Evolutionary conservation across 2,888 invertebrate genomes (phyloP), one percentile per base, ranked within the genome.

Genomic region (Caenorhabditis sulstoni): DNA sequence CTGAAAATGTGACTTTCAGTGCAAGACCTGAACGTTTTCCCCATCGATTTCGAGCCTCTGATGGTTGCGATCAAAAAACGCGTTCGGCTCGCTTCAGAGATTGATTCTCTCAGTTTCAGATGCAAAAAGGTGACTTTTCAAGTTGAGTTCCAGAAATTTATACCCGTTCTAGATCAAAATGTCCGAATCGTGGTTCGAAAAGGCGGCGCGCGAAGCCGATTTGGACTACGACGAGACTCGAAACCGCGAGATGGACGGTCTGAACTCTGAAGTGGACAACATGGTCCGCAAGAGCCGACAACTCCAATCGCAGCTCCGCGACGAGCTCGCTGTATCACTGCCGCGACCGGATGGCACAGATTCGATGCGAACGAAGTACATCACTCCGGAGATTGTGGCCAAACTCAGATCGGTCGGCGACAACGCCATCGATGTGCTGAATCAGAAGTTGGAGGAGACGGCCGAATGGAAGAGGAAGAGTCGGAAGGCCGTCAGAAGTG

Each of bases 131-230:
- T 87, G 3, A n/a, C n/a, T n/a, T n/a, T n/a, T n/a, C n/a, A n/a
- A n/a, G n/a, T n/a, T n/a, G n/a, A n/a, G n/a, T n/a, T 23, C 2
- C 37, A 3, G 20, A 7, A 1, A 18, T 22, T 57, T 3, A 18
- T 22, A 29, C 7, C n/a, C 41, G 7, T 89, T 90, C 81, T 45
- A 88, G 87, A 82, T 83, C 44, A 79, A 84, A 86, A 57, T 87
- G 87, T 73, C 82, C n/a, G 93, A 93, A 81, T 94, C 94, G 22
- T 98, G 97, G 97, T 92, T 95, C 89, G 93, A 94, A 85, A 94
- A 94, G 90, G 94, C 94, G 1, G 95, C 95, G 0, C 93, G 94
- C 81, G 96, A 96, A 84, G 95, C 96, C 94, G 97, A 97, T 91
- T 88, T 93, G 47, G 91, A 91, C 12, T 91, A 96, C 1, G 96